Conservation (phyloP, 2,113 vertebrate species). For the Dromas ardeola region DNA sequence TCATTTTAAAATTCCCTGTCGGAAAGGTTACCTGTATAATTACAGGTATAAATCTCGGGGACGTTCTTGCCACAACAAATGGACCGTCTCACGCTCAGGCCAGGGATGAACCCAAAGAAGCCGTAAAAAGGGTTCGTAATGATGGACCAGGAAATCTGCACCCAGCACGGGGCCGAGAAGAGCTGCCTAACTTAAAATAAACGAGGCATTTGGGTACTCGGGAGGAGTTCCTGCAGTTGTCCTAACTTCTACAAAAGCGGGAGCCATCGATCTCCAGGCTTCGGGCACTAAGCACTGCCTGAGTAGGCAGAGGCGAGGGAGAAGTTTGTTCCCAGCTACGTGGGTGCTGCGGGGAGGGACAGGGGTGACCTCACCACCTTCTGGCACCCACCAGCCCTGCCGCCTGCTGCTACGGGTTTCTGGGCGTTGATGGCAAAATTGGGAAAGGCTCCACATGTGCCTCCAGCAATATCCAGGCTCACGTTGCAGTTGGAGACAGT, state of each 20-base stretch:
- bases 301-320: neutral
- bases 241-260: neutral
- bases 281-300: neutral
- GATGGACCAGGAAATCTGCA: neutral
- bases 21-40: slow-evolving; percentile 38
- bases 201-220: neutral
- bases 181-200: neutral
- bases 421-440: neutral
- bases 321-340: neutral
- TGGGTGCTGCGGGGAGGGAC: neutral
- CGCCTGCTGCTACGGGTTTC: neutral
- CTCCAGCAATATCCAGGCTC: neutral
- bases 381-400: neutral
- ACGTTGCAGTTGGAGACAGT: neutral
- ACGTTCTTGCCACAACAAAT: slow-evolving; percentile 58
- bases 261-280: neutral
- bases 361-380: neutral
- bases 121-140: neutral
- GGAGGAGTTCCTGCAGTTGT: neutral
- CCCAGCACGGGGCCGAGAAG: neutral
- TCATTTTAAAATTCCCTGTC: slow-evolving; percentile 21
- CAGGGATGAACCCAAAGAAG: neutral
- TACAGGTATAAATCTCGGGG: slow-evolving; percentile 43
- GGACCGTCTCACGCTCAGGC: neutral
- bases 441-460: neutral